phyloP scores from a whole-genome alignment of 1,140 invertebrate species.

The Drosophila serrata region DNA sequence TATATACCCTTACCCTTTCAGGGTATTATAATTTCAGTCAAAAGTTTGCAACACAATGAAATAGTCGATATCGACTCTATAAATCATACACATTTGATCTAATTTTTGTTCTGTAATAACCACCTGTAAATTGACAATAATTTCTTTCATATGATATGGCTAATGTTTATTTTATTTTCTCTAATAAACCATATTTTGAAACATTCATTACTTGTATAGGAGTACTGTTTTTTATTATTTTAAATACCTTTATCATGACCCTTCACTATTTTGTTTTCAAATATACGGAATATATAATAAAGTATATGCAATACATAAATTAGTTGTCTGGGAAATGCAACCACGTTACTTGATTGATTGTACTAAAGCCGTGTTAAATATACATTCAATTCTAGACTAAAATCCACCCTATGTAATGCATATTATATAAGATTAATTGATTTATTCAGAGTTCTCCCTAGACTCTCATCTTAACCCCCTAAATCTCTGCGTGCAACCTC shows the following conservation, averaged over 20 bases:
- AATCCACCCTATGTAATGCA: not conserved
- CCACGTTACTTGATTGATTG: not conserved
- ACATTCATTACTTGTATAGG: too few relatives aligned
- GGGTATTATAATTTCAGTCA: too few relatives aligned
- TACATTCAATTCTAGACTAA: too few relatives aligned
- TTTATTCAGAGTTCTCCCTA: not conserved
- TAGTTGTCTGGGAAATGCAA: too few relatives aligned
- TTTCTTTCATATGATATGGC: not conserved
- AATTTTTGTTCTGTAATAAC: not conserved
- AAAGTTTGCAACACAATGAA: too few relatives aligned
- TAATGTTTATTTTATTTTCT: not conserved
- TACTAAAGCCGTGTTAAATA: not conserved
- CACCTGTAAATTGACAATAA: not conserved
- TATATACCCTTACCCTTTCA: too few relatives aligned
- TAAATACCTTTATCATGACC: not conserved
- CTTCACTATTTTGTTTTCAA: not conserved
- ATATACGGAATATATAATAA: not conserved
- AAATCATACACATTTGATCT: too few relatives aligned
- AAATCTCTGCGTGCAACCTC: not conserved
- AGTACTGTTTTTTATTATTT: not conserved
- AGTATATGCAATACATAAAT: not conserved
- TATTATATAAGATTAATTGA: not conserved
- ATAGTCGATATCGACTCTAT: too few relatives aligned
- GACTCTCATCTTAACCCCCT: not conserved
- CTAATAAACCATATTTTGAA: not conserved